Evolutionary conservation across 2,797 vertebrate species (phyloP), one percentile per base, ranked within the genome.

Genomic region (Thamnophis elegans): DNA sequence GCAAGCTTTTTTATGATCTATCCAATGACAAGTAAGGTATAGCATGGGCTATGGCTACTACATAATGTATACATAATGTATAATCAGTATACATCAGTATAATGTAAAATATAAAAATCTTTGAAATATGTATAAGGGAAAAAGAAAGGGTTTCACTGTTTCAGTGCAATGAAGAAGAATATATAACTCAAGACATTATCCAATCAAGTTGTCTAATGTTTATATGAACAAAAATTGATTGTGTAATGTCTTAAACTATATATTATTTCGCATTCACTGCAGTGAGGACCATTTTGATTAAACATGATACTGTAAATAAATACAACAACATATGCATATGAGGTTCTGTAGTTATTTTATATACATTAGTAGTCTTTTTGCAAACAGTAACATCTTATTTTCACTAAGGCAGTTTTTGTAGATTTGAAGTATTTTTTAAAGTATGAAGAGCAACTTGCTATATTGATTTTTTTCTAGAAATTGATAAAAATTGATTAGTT

Each of bases 11-110:
- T 95, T 96, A 97, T 95, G 96, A 97, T 20, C 96, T 99, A 87
- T 97, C 98, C 95, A 98, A 93, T 93, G 98, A 98, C 96, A 98
- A 99, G 99, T 99, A 98, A 98, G 88, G 78, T 87, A 51, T 53
- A 90, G 16, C 56, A 0, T n/a, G 36, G 59, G 4, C 59, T 78
- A 9, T 89, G 5, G 89, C 47, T 88, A 92, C 91, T 88, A 85
- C 10, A 0, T 0, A 65, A 28, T n/a, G n/a, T n/a, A n/a, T n/a
- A n/a, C n/a, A n/a, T n/a, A n/a, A n/a, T n/a, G n/a, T n/a, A n/a
- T n/a, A n/a, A n/a, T n/a, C 53, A 42, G 13, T 51, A 54, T n/a
- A n/a, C n/a, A 28, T 59, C 90, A 89, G 36, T 32, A 94, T 91
- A 93, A 13, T 53, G 5, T 86, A 85, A 90, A 36, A 87, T 91